Evolutionary conservation across 2,797 vertebrate species (phyloP).

Genomic region (Bradypodion ventrale): DNA sequence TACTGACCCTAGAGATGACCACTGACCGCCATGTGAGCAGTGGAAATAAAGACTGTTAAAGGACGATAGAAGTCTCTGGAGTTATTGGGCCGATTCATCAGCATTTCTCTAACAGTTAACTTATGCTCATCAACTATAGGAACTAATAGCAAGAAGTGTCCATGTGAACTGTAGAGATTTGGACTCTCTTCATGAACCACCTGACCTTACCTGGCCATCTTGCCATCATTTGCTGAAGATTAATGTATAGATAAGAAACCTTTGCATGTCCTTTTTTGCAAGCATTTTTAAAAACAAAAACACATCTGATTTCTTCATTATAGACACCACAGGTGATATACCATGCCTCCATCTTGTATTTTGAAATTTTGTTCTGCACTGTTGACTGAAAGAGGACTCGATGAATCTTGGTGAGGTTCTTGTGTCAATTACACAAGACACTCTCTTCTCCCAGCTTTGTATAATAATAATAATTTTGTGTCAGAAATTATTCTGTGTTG

Average conservation of each 20-base stretch:
- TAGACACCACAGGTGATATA: background rate
- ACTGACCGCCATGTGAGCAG: no score
- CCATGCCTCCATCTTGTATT: background rate
- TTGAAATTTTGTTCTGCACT: background rate
- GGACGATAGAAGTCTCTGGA: no score
- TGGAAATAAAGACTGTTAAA: no score
- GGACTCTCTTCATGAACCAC: constrained; percentile 22
- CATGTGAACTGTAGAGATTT: background rate
- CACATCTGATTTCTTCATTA: background rate
- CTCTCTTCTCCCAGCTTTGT: background rate
- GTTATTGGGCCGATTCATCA: no score
- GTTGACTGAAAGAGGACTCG: background rate
- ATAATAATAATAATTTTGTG: no score
- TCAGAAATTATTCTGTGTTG: no score
- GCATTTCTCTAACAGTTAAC: no score
- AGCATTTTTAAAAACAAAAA: no score
- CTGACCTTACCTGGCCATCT: background rate
- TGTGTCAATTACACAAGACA: background rate
- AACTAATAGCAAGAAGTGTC: constrained; percentile 21
- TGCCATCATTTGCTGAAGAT: background rate
- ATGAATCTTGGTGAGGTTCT: background rate
- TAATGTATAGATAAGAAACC: background rate
- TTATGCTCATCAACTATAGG: background rate
- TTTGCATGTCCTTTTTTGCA: no score
- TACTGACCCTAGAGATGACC: no score